Conservation (phyloP, 2,797 vertebrate species). For the Crypturellus tataupa region DNA sequence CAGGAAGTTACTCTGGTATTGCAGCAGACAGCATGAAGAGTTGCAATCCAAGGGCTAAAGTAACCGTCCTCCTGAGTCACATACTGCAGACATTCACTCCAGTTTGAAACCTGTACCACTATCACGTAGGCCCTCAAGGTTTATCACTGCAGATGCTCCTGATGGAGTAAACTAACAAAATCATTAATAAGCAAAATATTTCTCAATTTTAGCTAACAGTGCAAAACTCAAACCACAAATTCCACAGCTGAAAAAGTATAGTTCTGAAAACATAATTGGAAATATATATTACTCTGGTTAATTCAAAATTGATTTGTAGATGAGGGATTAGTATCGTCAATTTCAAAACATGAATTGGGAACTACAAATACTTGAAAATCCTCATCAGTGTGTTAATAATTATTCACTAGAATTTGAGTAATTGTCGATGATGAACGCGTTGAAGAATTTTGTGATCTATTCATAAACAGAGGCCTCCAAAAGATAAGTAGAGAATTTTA, state of each 20-base stretch:
- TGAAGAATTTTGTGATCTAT: background rate
- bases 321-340: background rate
- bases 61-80: background rate
- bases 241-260: background rate
- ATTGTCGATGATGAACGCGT: constrained; percentile 19
- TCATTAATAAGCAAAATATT: background rate
- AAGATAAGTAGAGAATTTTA: constrained; percentile 19
- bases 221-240: background rate
- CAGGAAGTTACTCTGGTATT: background rate
- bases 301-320: constrained; percentile 30
- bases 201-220: background rate
- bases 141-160: background rate
- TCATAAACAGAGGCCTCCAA: constrained; percentile 37
- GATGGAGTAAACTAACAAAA: background rate
- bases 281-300: background rate
- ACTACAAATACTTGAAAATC: constrained; percentile 50
- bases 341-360: constrained; percentile 3
- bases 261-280: background rate
- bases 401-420: constrained; percentile 45
- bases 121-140: background rate
- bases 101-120: background rate
- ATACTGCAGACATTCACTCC: background rate
- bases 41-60: background rate
- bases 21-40: background rate
- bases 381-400: constrained; percentile 27